These are phyloP conservation scores for Gymnocheta viridis DNA, from an alignment of 2,888 invertebrate genomes.

Conservation along the genomic window DNA sequence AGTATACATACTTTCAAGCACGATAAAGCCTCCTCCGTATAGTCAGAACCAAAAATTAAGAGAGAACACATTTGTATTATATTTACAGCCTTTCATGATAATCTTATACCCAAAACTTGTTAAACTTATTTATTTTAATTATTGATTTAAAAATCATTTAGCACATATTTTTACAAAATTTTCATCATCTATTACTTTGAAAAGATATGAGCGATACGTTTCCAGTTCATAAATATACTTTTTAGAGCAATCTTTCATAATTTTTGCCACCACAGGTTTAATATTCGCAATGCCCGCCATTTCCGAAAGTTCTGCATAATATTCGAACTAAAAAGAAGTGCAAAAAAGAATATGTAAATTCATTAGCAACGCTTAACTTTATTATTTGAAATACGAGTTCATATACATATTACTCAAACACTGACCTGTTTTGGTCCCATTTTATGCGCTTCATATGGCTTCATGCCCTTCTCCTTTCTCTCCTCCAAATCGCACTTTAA, in stretches of 20 bases:
- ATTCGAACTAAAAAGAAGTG: conserved; percentile 83
- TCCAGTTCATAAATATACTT: conserved; percentile 85
- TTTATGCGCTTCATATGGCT: conserved; percentile 89
- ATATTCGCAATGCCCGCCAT: conserved; percentile 85
- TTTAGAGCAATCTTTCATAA: conserved; percentile 87
- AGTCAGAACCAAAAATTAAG: no score
- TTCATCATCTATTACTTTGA: conserved; percentile 86
- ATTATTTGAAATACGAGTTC: no score
- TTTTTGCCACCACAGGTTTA: conserved; percentile 86
- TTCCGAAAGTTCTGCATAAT: conserved; percentile 87
- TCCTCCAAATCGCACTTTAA: conserved; percentile 85
- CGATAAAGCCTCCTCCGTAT: no score
- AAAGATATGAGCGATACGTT: conserved; percentile 85
- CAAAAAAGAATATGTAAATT: background rate
- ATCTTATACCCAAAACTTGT: conserved; percentile 16
- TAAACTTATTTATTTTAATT: background rate
- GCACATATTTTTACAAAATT: conserved; percentile 74
- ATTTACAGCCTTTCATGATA: conserved; percentile 2
- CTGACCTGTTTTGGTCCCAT: conserved; percentile 78
- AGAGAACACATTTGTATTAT: background rate
- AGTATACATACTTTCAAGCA: no score
- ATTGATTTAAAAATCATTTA: conserved; percentile 21
- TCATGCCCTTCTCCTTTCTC: conserved; percentile 85
- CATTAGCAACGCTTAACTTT: background rate
- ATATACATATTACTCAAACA: conserved; percentile 74